Evolutionary conservation across 2,113 vertebrate species (phyloP).

Genomic region (Carlito syrichta): DNA sequence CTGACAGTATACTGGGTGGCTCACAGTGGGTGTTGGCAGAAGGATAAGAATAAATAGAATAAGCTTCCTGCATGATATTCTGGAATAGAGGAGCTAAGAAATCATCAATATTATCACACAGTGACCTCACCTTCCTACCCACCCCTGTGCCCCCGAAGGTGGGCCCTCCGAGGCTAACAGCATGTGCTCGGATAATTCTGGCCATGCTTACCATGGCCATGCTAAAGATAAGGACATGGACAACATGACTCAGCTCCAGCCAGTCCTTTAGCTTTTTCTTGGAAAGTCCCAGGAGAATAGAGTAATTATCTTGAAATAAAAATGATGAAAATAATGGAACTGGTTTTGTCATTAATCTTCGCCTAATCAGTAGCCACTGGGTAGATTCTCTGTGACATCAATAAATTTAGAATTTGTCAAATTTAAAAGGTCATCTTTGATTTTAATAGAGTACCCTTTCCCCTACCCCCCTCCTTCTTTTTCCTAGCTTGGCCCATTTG

Average conservation of each 20-base stretch:
- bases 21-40: neutral
- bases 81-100: neutral
- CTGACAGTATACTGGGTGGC: too few species aligned
- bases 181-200: neutral
- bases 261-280: neutral
- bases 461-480: neutral
- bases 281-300: neutral
- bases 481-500: neutral
- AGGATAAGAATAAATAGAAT: neutral
- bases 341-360: conserved; percentile 8
- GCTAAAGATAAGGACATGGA: neutral
- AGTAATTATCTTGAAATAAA: conserved; percentile 42
- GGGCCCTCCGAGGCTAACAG: neutral
- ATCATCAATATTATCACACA: neutral
- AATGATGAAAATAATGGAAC: neutral
- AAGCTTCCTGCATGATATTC: neutral
- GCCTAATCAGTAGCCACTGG: neutral
- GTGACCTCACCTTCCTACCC: neutral
- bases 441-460: neutral
- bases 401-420: neutral
- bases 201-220: neutral
- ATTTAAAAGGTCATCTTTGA: conserved; percentile 17
- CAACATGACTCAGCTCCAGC: neutral
- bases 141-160: neutral
- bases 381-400: neutral